phyloP scores from a whole-genome alignment of 2,888 invertebrate species.

The Leptura quadrifasciata region DNA sequence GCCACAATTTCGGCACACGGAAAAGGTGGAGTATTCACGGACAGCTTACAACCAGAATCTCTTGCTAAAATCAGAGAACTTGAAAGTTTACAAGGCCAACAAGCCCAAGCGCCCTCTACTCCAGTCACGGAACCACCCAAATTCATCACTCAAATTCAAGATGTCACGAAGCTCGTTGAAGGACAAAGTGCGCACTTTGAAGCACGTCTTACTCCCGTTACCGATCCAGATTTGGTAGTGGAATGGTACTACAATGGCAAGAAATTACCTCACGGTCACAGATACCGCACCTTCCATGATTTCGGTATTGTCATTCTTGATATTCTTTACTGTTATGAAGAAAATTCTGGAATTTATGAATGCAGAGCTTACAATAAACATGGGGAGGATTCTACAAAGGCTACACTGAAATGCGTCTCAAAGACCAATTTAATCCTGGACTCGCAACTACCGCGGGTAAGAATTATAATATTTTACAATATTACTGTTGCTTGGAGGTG shows the following conservation, averaged over 20 bases:
- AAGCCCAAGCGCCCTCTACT: conserved; percentile 79
- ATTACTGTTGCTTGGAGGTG: too few species aligned
- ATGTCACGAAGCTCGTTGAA: conserved; percentile 91
- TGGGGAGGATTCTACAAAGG: conserved; percentile 90
- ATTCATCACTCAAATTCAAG: conserved; percentile 91
- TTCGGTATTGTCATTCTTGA: conserved; percentile 97
- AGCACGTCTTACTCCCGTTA: conserved; percentile 93
- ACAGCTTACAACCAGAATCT: conserved; percentile 93
- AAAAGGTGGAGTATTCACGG: conserved; percentile 89
- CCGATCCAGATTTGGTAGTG: conserved; percentile 94
- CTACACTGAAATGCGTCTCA: conserved; percentile 89
- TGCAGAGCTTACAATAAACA: conserved; percentile 94
- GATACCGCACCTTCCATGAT: conserved; percentile 98
- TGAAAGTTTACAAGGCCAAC: conserved; percentile 84
- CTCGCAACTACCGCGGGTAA: conserved; percentile 92
- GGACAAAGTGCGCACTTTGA: conserved; percentile 97
- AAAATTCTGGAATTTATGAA: conserved; percentile 95
- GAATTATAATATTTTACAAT: conserved; percentile 54
- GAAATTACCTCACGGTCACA: conserved; percentile 94
- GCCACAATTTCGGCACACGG: conserved; percentile 91
- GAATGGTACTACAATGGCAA: conserved; percentile 97
- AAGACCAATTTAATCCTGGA: conserved; percentile 93
- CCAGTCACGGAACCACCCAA: conserved; percentile 89
- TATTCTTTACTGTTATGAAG: conserved; percentile 96
- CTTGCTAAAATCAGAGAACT: conserved; percentile 91